These are phyloP conservation scores for Apostichopus parvimensis DNA, from an alignment of 35 echinoderm and acorn worm species.

Conservation along the genomic window DNA sequence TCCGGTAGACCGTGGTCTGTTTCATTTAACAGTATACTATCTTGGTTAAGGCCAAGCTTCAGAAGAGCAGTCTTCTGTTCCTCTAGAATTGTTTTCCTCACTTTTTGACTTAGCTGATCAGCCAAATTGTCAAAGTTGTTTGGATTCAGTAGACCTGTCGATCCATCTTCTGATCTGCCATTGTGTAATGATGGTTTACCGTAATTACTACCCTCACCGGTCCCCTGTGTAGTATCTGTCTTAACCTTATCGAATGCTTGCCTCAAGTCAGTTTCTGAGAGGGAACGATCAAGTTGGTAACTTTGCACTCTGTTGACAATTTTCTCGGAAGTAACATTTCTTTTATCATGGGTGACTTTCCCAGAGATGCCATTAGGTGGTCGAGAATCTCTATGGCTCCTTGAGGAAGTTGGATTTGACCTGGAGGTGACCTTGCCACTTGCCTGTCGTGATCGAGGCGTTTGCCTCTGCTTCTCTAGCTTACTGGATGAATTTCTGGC, in stretches of 20 bases:
- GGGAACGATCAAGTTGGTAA: constrained; percentile 18
- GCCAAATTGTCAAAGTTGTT: constrained; percentile 69
- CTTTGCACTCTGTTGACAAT: neutral
- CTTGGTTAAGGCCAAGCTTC: constrained; percentile 4
- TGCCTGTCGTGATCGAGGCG: neutral
- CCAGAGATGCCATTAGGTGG: neutral
- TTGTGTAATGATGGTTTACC: neutral
- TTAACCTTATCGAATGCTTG: neutral
- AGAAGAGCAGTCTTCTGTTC: constrained; percentile 46
- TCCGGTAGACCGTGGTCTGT: neutral
- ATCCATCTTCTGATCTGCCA: constrained; percentile 6
- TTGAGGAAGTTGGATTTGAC: constrained; percentile 40
- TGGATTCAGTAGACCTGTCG: constrained; percentile 40
- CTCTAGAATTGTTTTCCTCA: constrained; percentile 54
- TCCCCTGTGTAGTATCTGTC: neutral
- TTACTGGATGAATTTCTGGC: neutral
- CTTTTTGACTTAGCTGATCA: constrained; percentile 67
- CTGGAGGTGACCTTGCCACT: neutral
- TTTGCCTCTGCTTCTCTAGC: neutral
- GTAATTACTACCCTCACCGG: neutral
- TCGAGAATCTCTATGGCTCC: neutral
- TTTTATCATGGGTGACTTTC: neutral
- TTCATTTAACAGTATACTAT: constrained; percentile 42
- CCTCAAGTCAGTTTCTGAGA: neutral
- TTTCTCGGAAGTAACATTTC: constrained; percentile 24